These are phyloP conservation scores for Muscicapa comitata DNA, from an alignment of 2,797 vertebrate genomes.

Conservation along the genomic window DNA sequence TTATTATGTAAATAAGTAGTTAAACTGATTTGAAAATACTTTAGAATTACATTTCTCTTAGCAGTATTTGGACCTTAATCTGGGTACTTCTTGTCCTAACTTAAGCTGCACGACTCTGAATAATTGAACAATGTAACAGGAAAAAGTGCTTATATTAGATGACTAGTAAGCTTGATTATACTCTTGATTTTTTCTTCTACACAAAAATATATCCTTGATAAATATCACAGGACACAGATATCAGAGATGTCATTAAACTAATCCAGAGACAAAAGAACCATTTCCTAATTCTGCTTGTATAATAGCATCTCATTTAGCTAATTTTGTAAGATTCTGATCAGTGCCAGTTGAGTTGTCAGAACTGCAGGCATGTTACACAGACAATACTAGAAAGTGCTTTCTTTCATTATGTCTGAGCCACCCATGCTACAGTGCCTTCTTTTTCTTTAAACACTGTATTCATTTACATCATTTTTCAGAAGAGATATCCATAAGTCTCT, in stretches of 20 bases:
- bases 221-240: background rate
- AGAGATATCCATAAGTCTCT: background rate
- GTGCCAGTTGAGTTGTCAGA: background rate
- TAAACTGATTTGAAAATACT: background rate
- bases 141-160: background rate
- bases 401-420: background rate
- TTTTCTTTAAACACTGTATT: background rate
- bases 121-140: background rate
- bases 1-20: background rate
- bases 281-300: background rate
- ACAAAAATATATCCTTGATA: background rate
- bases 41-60: background rate
- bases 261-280: background rate
- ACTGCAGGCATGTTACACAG: background rate
- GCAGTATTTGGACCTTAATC: background rate
- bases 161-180: background rate
- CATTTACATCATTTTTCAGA: background rate
- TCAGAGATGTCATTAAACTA: constrained; percentile 14
- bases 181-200: background rate
- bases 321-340: constrained; percentile 4
- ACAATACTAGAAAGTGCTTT: background rate
- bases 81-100: background rate
- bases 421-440: background rate
- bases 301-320: background rate
- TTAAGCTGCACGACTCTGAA: background rate